Base-by-base conservation (phyloP, 2,888 invertebrate species). In the Helicoverpa assulta region DNA sequence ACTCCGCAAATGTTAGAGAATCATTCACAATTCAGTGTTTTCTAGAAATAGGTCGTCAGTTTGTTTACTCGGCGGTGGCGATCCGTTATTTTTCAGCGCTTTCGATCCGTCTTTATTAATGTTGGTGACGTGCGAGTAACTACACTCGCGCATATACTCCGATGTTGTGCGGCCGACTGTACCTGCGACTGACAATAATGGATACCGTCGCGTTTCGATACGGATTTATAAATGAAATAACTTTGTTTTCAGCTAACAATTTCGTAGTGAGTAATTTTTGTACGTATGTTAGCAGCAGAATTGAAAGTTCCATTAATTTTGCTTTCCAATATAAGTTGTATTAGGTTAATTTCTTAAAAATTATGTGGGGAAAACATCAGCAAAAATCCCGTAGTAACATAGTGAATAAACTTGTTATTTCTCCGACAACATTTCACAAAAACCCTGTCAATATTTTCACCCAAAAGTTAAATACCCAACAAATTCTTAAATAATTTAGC, bases 401-500 rank as follows among this genome's bases (percentile, higher is more conserved):
- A 10, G 33, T 33, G 33, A 10, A 33, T 4, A 14, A 40, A 40
- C 14, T 40, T 40, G 12, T 40, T 40, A 40, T 47, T 47, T 47
- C 5, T 6, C 47, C 47, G 1, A 47, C n/a, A 47, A 47, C 52
- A 40, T 40, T 50, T 50, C 47, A 2, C 2, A 70, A 71, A 67
- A 71, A 73, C 56, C 10, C 73, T 69, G 57, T 69, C 65, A 69
- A 82, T 73, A 67, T 18, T 67, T 67, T 26, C 14, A 47, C 51
- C 57, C 29, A 26, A 54, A 62, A 64, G 65, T 65, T 73, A 73
- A 71, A 70, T 65, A 64, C 47, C 70, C 56, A 72, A 82, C 80
- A 74, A 81, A 76, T 82, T 80, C 55, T 64, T 61, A 70, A 76
- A 73, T 80, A 75, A 78, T 84, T 76, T 76, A 60, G 63, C 65